These are phyloP conservation scores for Halcyon senegalensis DNA, from an alignment of 2,113 vertebrate species.

Conservation along the genomic window DNA sequence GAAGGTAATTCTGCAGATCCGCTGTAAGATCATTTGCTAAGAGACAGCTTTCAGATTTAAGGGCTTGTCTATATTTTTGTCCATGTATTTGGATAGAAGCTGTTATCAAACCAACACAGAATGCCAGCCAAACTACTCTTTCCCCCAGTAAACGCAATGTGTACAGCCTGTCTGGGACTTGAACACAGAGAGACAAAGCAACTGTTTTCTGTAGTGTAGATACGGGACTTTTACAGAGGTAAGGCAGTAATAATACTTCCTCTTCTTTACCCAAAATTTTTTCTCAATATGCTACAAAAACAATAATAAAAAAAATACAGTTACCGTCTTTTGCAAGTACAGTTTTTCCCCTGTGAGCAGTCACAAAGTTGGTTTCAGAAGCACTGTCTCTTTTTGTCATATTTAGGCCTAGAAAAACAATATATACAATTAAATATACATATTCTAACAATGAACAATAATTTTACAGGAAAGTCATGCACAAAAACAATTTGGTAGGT, in stretches of 20 bases:
- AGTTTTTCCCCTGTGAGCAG: slow-evolving; percentile 55
- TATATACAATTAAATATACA: neutral
- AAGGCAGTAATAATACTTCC: neutral
- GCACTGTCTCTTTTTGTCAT: slow-evolving; percentile 64
- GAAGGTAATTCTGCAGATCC: neutral
- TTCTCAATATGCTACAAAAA: neutral
- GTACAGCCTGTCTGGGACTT: neutral
- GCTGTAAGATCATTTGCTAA: neutral
- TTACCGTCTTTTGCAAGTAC: slow-evolving; percentile 73
- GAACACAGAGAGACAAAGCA: neutral
- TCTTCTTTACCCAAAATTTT: neutral
- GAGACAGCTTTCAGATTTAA: neutral
- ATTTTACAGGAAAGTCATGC: neutral
- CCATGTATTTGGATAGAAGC: neutral
- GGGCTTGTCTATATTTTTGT: neutral
- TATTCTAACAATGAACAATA: neutral
- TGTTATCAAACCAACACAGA: neutral
- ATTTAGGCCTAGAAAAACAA: slow-evolving; percentile 67
- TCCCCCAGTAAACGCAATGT: neutral
- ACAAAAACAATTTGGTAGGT: neutral
- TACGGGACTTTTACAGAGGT: neutral
- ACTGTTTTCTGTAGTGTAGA: neutral
- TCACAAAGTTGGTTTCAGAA: slow-evolving; percentile 55
- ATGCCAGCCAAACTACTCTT: neutral
- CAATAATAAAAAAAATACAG: neutral